phyloP scores from a whole-genome alignment of 2,888 invertebrate species.

The Apodemia hepburni region DNA sequence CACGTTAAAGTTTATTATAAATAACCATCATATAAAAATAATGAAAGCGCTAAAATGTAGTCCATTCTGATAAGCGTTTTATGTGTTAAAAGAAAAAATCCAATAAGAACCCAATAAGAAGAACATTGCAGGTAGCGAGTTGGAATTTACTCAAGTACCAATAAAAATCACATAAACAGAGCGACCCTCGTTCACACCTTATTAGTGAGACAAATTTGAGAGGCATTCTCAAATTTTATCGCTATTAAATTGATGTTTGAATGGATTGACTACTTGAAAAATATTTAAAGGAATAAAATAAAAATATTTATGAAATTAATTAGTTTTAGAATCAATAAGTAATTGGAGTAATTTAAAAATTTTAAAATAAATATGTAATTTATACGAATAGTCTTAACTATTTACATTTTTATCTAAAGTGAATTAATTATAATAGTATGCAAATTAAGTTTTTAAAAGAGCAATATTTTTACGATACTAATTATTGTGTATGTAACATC shows the following conservation, averaged over 20 bases:
- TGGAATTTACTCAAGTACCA: slow-evolving; percentile 54
- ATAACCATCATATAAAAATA: neutral
- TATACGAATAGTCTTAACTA: too few species aligned
- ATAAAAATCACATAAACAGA: slow-evolving; percentile 73
- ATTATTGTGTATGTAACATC: too few species aligned
- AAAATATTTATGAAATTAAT: too few species aligned
- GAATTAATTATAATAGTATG: too few species aligned
- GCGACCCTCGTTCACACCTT: slow-evolving; percentile 73
- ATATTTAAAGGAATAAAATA: neutral
- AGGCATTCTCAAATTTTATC: slow-evolving; percentile 59
- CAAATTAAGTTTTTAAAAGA: too few species aligned
- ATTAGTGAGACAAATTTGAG: slow-evolving; percentile 68
- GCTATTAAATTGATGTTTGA: slow-evolving; percentile 40
- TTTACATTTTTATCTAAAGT: too few species aligned
- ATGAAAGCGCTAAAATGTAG: slow-evolving; percentile 11
- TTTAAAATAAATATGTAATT: too few species aligned
- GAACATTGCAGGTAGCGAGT: slow-evolving; percentile 48
- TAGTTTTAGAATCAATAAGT: too few species aligned
- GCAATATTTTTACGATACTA: too few species aligned
- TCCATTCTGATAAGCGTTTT: slow-evolving; percentile 27
- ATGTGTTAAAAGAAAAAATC: slow-evolving; percentile 36
- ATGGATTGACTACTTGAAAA: slow-evolving; percentile 1
- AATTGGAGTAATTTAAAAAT: too few species aligned
- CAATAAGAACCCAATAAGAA: slow-evolving; percentile 62
- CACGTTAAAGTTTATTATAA: neutral